Conservation (phyloP, 2,888 invertebrate genomes). For the Spialia ferax region DNA sequence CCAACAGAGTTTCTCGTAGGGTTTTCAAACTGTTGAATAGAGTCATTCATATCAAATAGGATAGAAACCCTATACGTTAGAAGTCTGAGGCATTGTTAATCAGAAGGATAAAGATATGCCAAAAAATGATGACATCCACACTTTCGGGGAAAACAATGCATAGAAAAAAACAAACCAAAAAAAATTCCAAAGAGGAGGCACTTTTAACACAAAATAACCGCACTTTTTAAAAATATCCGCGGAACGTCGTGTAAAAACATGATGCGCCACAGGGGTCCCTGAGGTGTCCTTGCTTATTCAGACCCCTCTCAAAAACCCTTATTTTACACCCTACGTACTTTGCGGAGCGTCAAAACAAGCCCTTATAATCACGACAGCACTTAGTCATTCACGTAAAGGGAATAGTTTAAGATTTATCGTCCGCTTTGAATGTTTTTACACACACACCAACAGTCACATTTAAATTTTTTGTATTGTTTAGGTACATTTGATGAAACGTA, state of each 20-base stretch:
- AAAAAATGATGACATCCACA: background rate
- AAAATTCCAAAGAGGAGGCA: background rate
- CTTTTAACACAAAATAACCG: conserved; percentile 1
- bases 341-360: conserved; percentile 12
- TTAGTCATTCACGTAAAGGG: conserved; percentile 9
- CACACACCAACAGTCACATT: too few relatives aligned
- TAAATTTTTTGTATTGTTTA: too few relatives aligned
- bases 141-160: too few relatives aligned
- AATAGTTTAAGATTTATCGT: conserved; percentile 21
- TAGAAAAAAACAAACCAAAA: background rate
- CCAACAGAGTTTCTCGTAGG: too few relatives aligned
- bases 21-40: too few relatives aligned
- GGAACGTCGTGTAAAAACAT: conserved; percentile 9
- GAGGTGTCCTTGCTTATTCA: conserved; percentile 28
- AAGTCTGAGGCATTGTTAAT: too few relatives aligned
- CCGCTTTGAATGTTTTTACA: background rate
- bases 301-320: conserved; percentile 29
- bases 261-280: background rate
- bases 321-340: conserved; percentile 29
- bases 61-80: too few relatives aligned
- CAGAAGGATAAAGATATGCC: background rate
- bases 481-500: too few relatives aligned
- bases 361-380: conserved; percentile 7
- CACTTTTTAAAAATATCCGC: background rate
- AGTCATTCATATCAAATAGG: too few relatives aligned